Evolutionary conservation across 2,113 vertebrate species (phyloP).

Genomic region (Laterallus jamaicensis): DNA sequence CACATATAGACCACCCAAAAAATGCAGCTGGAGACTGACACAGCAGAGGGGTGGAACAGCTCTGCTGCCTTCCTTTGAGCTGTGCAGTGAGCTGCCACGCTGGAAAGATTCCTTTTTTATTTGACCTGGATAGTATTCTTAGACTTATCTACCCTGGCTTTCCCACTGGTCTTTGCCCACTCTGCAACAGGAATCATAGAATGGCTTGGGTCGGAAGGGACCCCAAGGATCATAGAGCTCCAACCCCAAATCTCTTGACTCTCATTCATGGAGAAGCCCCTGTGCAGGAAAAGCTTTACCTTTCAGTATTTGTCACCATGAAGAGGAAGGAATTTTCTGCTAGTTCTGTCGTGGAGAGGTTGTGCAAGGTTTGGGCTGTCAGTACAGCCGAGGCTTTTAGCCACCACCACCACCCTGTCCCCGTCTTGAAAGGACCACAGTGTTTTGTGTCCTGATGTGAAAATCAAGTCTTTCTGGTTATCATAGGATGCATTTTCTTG

Average conservation of each 20-base stretch:
- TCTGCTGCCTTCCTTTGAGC: background rate
- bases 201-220: too few species aligned
- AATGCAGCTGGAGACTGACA: background rate
- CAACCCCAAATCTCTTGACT: background rate
- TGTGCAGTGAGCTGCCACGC: background rate
- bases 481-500: slow-evolving; percentile 7
- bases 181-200: background rate
- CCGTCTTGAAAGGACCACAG: background rate
- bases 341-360: background rate
- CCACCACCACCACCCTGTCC: background rate
- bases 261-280: background rate
- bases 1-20: accelerated
- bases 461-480: background rate
- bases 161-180: background rate
- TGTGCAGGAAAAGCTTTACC: background rate
- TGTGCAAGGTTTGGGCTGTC: background rate
- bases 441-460: background rate
- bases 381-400: background rate
- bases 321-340: background rate
- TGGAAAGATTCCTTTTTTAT: background rate
- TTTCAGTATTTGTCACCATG: background rate
- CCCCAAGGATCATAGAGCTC: too few species aligned
- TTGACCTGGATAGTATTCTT: background rate
- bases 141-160: background rate
- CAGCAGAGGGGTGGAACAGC: background rate